Conservation (phyloP, 1,140 invertebrate species). For the Drosophila trapezifrons region DNA sequence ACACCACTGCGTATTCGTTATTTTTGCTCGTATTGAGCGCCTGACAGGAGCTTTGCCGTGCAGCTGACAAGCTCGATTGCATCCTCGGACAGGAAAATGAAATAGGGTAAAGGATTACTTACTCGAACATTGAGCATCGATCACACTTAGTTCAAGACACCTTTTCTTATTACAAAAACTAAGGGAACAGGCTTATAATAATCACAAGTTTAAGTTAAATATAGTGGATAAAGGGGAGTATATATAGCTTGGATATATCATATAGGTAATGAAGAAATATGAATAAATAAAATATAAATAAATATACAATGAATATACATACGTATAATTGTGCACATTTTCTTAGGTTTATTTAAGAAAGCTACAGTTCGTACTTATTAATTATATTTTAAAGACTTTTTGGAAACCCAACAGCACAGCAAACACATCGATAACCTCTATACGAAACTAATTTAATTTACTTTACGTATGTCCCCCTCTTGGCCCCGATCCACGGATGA, state of each 20-base stretch:
- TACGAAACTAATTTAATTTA: background rate
- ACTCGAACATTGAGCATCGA: slow-evolving; percentile 1
- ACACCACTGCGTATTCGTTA: slow-evolving; percentile 35
- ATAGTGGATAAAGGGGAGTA: too few species aligned
- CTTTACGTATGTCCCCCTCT: slow-evolving; percentile 2
- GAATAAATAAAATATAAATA: too few species aligned
- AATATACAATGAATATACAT: too few species aligned
- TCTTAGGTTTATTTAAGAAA: too few species aligned
- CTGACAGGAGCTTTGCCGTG: slow-evolving; percentile 33
- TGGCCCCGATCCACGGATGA: slow-evolving; percentile 28
- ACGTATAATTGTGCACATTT: too few species aligned
- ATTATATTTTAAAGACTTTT: too few species aligned
- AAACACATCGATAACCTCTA: slow-evolving; percentile 1
- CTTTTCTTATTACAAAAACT: too few species aligned
- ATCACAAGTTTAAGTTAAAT: too few species aligned
- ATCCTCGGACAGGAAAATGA: background rate
- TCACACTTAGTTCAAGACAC: background rate
- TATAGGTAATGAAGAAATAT: too few species aligned
- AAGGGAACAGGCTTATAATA: too few species aligned
- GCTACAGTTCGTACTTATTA: too few species aligned
- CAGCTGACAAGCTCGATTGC: slow-evolving; percentile 17
- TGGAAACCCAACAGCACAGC: background rate
- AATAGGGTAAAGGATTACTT: slow-evolving; percentile 4
- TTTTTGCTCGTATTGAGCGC: slow-evolving; percentile 32
- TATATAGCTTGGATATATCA: too few species aligned